These are phyloP conservation scores for Xestia sexstrigata DNA, from an alignment of 2,888 invertebrate genomes.

Conservation along the genomic window DNA sequence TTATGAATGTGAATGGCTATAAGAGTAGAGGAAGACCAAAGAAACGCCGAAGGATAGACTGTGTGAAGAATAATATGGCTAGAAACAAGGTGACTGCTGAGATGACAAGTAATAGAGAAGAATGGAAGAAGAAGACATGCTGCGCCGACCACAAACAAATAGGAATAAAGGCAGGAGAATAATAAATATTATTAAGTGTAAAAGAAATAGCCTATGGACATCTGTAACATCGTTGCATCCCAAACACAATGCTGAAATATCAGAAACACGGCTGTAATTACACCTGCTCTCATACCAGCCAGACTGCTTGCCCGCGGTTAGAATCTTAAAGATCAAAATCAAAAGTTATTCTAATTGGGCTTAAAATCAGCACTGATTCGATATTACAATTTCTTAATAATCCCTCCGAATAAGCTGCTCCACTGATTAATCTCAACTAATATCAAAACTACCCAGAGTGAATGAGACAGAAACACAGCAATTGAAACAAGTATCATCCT, in stretches of 20 bases:
- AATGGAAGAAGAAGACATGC: too few relatives aligned
- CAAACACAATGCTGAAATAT: not conserved
- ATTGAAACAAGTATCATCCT: not conserved
- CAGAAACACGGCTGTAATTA: not conserved
- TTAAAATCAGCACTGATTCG: not conserved
- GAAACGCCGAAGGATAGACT: too few relatives aligned
- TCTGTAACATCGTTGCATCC: not conserved
- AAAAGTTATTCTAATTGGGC: not conserved
- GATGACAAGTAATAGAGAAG: too few relatives aligned
- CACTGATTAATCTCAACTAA: not conserved
- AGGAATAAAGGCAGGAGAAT: too few relatives aligned
- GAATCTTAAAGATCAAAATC: not conserved
- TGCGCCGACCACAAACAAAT: too few relatives aligned
- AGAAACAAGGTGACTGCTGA: too few relatives aligned
- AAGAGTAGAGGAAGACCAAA: too few relatives aligned
- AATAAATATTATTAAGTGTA: not conserved
- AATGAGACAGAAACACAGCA: not conserved
- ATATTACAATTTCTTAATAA: not conserved
- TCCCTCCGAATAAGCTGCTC: too few relatives aligned
- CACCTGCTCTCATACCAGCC: not conserved
- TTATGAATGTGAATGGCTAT: too few relatives aligned
- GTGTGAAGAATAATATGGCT: too few relatives aligned
- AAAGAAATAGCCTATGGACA: not conserved
- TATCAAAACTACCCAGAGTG: not conserved
- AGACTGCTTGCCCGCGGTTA: not conserved